A percentile compares a stretch with the other conserved stretches of the same genome.
Conservation (phyloP, 2,888 invertebrate genomes). For the Ectemnius continuus region DNA sequence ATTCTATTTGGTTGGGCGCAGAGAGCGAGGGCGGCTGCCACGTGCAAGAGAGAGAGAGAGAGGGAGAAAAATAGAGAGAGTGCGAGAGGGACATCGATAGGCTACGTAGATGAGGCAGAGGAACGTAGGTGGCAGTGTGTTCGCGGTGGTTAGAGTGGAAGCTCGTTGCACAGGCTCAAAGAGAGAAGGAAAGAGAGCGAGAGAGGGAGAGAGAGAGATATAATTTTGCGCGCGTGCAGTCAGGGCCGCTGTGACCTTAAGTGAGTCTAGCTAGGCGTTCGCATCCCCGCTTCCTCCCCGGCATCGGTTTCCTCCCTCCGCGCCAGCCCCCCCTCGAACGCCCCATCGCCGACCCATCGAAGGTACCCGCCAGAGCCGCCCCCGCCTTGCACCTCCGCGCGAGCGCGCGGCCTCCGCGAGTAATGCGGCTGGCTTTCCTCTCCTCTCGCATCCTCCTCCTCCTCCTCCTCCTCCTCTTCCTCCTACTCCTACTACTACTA, state of each 20-base stretch:
- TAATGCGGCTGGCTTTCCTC: slow-evolving; percentile 36
- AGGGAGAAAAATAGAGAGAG: not conserved
- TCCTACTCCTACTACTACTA: too few relatives aligned
- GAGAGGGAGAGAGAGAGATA: slow-evolving; percentile 53
- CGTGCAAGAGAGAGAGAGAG: not conserved
- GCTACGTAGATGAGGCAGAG: not conserved
- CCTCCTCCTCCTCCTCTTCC: too few relatives aligned
- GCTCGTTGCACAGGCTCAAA: too few relatives aligned
- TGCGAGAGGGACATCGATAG: not conserved
- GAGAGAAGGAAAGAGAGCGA: not conserved
- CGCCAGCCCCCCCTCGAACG: not conserved
- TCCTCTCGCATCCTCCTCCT: too few relatives aligned
- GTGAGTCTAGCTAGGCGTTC: slow-evolving; percentile 75
- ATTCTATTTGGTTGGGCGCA: slow-evolving; percentile 37
- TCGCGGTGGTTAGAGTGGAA: too few relatives aligned
- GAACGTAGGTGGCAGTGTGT: too few relatives aligned
- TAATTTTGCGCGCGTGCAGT: slow-evolving; percentile 78
- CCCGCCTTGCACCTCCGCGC: slow-evolving; percentile 35
- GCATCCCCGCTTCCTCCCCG: slow-evolving; percentile 46
- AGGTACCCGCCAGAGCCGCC: slow-evolving; percentile 16
- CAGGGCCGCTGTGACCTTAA: slow-evolving; percentile 83
- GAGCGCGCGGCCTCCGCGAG: slow-evolving; percentile 47
- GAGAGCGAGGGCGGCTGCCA: not conserved
- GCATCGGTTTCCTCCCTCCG: too few relatives aligned
- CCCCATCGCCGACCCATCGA: not conserved